These are phyloP conservation scores for Pheosia tremula DNA, from an alignment of 2,888 invertebrate genomes.

Conservation along the genomic window DNA sequence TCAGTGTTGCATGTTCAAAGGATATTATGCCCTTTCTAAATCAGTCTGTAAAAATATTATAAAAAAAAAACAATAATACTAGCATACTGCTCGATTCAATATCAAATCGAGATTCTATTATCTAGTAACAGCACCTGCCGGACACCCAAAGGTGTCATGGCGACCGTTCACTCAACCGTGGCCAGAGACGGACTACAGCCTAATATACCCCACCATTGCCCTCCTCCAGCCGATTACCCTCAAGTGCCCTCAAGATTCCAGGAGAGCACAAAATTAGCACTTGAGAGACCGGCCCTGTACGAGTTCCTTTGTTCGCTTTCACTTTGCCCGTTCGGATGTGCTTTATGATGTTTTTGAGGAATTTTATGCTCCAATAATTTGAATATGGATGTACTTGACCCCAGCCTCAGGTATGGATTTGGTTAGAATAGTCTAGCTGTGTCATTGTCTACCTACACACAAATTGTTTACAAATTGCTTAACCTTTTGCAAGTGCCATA, in stretches of 20 bases:
- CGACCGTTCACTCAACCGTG: conserved; percentile 61
- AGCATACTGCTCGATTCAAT: neutral
- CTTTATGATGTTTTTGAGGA: conserved; percentile 17
- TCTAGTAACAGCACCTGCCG: conserved; percentile 48
- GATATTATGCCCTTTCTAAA: too few species aligned
- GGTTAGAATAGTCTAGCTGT: neutral
- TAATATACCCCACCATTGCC: conserved; percentile 50
- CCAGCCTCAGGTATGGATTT: conserved; percentile 1
- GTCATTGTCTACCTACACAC: too few species aligned
- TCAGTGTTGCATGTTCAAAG: too few species aligned
- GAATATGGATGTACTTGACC: conserved; percentile 17
- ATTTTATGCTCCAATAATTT: conserved; percentile 5
- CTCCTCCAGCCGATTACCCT: conserved; percentile 58
- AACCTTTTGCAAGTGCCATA: too few species aligned
- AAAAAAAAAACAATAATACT: too few species aligned
- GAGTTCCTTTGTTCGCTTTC: conserved; percentile 25
- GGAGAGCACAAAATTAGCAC: conserved; percentile 70
- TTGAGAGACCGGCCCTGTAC: conserved; percentile 46
- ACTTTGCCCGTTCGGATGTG: conserved; percentile 12
- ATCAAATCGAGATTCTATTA: conserved; percentile 19
- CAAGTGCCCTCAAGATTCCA: conserved; percentile 55
- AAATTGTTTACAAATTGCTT: too few species aligned
- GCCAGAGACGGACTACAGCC: conserved; percentile 54
- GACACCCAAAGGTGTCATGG: conserved; percentile 77
- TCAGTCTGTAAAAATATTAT: too few species aligned